Evolutionary conservation across 2,797 vertebrate genomes (phyloP), one percentile per base, ranked within the genome.

Genomic region (Chromis chromis): DNA sequence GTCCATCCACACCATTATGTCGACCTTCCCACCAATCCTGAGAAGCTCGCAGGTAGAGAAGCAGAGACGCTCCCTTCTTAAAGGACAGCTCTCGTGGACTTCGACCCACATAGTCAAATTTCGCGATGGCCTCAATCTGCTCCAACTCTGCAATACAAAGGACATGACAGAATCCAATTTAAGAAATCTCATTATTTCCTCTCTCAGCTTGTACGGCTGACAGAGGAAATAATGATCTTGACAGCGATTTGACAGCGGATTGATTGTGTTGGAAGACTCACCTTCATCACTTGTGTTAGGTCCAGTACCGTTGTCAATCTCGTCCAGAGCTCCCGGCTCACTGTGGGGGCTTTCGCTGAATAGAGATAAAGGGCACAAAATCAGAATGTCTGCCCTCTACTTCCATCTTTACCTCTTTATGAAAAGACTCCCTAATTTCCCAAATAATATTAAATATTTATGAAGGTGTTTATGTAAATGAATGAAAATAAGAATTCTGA

Each of bases 21-120:
- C 98, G 95, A 2, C 98, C 98, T 85, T 99, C 98, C 98, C 98
- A 99, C 98, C 98, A 99, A 91, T 99, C 98, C 63, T 97, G 94
- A 0, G 98, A 99, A 0, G 98, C 98, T 0, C 98, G 95, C 39
- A 97, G 95, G 90, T 99, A 99, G 13, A 99, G 94, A 31, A 99
- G 94, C 36, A 99, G 94, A 0, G 98, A 99, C 3, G 98, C 98
- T 33, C 98, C 98, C 78, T 99, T 99, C 93, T 98, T 99, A 83
- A 99, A 99, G 81, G 97, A 99, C 69, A 99, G 95, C 84, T 99
- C 98, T 56, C 97, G 94, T 0, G 97, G 96, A 57, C 95, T 97
- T 3, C 98, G 95, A 0, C 98, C 98, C 44, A 94, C 82, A 0
- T 99, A 99, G 93, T 99, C 98, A 84, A 99, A 99, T 93, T 98